A percentile compares a stretch with the other conserved stretches of the same genome.
These are phyloP conservation scores for Sebastes trivittatus DNA, from an alignment of 2,797 vertebrate species.

Conservation along the genomic window DNA sequence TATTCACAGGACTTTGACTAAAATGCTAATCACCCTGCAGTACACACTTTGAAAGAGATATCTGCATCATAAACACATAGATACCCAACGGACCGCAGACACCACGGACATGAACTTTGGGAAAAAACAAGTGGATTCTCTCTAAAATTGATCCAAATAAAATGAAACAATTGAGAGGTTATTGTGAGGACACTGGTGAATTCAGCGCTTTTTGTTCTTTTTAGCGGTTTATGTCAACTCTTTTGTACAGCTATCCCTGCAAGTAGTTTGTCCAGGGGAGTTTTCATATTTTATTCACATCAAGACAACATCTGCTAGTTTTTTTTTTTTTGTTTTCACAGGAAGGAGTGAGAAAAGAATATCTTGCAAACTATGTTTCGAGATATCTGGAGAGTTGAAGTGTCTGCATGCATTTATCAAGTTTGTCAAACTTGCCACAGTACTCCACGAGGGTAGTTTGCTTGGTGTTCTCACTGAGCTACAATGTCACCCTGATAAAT, in stretches of 20 bases:
- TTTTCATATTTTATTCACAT: slow-evolving; percentile 49
- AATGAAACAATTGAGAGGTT: slow-evolving; percentile 21
- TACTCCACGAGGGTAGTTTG: background rate
- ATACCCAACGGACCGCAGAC: background rate
- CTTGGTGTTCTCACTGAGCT: slow-evolving; percentile 23
- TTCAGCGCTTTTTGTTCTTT: slow-evolving; percentile 19
- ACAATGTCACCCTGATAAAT: slow-evolving; percentile 67
- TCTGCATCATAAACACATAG: slow-evolving; percentile 4
- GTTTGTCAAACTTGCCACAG: slow-evolving; percentile 48
- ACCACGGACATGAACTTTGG: background rate
- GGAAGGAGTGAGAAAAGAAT: slow-evolving; percentile 20
- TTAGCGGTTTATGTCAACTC: slow-evolving; percentile 7
- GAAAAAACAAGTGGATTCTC: slow-evolving; percentile 1
- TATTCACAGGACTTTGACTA: background rate
- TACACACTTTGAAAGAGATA: slow-evolving; percentile 1
- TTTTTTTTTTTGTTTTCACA: background rate
- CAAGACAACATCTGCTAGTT: slow-evolving; percentile 5
- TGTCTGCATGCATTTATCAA: slow-evolving; percentile 36
- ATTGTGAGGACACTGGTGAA: slow-evolving; percentile 21
- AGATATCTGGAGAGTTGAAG: slow-evolving; percentile 27
- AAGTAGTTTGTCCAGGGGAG: slow-evolving; percentile 23
- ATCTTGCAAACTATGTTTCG: slow-evolving; percentile 20
- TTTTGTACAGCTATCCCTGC: slow-evolving; percentile 5
- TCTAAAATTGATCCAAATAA: slow-evolving; percentile 12
- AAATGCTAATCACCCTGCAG: slow-evolving; percentile 9